These are phyloP conservation scores for Grammomys surdaster DNA, from an alignment of 2,113 vertebrate genomes.

Conservation along the genomic window DNA sequence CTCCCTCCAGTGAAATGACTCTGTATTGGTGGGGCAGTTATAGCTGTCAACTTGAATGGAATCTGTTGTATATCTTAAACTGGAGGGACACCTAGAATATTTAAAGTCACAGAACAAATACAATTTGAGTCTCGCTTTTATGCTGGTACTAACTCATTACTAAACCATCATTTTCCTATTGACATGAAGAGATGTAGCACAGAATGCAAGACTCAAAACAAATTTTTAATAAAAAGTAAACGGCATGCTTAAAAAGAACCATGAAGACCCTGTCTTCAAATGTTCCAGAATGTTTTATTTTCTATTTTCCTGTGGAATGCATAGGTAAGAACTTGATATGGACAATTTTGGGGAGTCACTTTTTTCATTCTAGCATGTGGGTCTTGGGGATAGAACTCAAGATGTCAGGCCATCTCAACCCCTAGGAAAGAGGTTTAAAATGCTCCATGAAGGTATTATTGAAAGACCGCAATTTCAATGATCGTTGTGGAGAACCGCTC, in stretches of 20 bases:
- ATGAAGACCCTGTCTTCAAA: background rate
- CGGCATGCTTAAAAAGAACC: background rate
- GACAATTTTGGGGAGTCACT: background rate
- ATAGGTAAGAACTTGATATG: background rate
- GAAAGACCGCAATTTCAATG: background rate
- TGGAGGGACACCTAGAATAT: background rate
- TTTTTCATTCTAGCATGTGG: background rate
- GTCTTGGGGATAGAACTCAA: background rate
- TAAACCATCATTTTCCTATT: background rate
- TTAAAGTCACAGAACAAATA: conserved; percentile 21
- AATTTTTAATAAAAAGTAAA: conserved; percentile 15
- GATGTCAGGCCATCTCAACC: background rate
- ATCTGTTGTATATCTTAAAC: background rate
- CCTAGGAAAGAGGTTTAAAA: background rate
- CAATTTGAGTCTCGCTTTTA: background rate
- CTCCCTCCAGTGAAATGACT: background rate
- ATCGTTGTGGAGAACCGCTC: background rate
- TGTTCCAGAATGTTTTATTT: background rate
- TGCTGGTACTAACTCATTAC: background rate
- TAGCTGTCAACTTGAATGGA: background rate
- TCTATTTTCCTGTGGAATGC: background rate
- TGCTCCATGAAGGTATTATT: background rate
- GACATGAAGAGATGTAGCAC: background rate
- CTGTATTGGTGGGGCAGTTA: background rate
- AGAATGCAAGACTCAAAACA: background rate